Percentiles rank a stretch among this genome's conserved stretches.
Conservation (phyloP, 2,797 vertebrate genomes). For the Hafferia zeledoni region DNA sequence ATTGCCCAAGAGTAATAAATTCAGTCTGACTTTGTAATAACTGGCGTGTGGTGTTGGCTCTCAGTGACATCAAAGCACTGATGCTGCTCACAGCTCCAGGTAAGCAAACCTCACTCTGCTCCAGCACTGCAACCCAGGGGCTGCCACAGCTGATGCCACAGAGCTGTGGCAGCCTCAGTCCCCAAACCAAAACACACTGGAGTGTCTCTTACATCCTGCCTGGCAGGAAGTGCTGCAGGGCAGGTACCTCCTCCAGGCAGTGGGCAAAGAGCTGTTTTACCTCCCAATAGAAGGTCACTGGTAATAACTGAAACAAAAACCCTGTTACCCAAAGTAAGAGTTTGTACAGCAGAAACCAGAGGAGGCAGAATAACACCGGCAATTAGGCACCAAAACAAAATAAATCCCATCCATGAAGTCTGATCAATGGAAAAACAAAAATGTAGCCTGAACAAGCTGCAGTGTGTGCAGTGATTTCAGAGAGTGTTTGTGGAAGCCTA, state of each 20-base stretch:
- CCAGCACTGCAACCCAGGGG: neutral
- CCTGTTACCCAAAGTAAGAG: neutral
- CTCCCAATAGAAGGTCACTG: neutral
- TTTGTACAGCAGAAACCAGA: neutral
- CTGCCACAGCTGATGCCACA: rapidly evolving
- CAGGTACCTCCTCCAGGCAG: rapidly evolving
- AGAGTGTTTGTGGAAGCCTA: neutral
- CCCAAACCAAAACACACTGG: neutral
- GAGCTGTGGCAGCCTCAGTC: neutral
- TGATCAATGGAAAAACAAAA: neutral
- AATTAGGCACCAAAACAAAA: neutral
- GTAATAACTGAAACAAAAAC: neutral
- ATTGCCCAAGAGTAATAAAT: constrained; percentile 64
- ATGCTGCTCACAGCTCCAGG: rapidly evolving
- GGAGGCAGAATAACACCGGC: neutral
- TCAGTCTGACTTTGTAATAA: constrained; percentile 66
- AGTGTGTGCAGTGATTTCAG: neutral
- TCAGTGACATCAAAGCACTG: neutral
- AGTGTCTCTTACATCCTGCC: too few relatives aligned
- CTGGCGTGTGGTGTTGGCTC: constrained; percentile 21
- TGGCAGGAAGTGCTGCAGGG: rapidly evolving
- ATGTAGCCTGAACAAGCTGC: neutral
- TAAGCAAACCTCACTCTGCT: neutral
- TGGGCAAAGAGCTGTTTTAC: neutral
- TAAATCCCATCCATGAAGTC: neutral